Evolutionary conservation across 2,113 vertebrate genomes (phyloP).

Genomic region (Eulemur rufifrons): DNA sequence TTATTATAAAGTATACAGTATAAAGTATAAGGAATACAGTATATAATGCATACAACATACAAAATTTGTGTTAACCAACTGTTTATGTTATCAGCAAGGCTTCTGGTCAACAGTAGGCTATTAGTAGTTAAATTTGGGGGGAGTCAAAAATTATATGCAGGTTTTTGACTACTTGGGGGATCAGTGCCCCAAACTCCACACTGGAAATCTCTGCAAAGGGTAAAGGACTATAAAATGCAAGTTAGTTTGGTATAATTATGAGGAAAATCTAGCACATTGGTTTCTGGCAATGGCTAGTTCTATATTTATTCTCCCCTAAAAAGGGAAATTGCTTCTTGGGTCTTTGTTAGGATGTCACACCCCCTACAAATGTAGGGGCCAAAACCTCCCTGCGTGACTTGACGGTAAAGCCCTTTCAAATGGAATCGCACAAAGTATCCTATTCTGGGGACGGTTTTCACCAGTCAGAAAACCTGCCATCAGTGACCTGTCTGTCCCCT

Average conservation of each 20-base stretch:
- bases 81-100: too few relatives aligned
- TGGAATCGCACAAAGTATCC: constrained; percentile 63
- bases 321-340: constrained; percentile 27
- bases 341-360: constrained; percentile 28
- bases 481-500: constrained; percentile 52
- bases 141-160: too few relatives aligned
- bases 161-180: not conserved
- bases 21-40: too few relatives aligned
- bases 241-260: not conserved
- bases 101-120: too few relatives aligned
- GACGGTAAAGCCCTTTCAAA: constrained; percentile 57
- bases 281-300: constrained; percentile 33
- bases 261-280: constrained; percentile 34
- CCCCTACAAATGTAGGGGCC: constrained; percentile 23
- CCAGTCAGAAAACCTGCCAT: constrained; percentile 46
- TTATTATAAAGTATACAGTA: too few relatives aligned
- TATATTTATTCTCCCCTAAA: constrained; percentile 56
- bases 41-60: too few relatives aligned
- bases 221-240: not conserved
- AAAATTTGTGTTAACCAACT: too few relatives aligned
- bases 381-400: constrained; percentile 47
- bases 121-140: too few relatives aligned
- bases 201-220: not conserved
- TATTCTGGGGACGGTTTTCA: constrained; percentile 63
- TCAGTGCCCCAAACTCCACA: too few relatives aligned